A percentile compares a stretch with the other conserved stretches of the same genome.
Evolutionary conservation across 2,113 vertebrate species (phyloP).

Genomic region (Myiozetetes cayanensis): DNA sequence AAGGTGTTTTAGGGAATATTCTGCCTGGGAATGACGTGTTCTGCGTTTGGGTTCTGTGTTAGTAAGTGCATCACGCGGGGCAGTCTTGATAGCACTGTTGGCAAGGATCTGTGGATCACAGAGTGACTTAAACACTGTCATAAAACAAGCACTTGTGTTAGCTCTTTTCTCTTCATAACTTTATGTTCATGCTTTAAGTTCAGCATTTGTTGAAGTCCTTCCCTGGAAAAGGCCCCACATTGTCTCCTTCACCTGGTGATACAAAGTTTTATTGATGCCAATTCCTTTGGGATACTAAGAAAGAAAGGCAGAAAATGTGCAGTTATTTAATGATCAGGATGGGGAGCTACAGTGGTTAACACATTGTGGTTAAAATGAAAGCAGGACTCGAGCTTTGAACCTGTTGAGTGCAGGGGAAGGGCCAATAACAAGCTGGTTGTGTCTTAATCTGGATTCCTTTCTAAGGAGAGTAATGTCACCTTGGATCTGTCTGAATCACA

Average conservation of each 20-base stretch:
- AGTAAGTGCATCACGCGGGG: neutral
- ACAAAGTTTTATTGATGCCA: neutral
- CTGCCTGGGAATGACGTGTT: neutral
- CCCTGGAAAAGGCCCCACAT: neutral
- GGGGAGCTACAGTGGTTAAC: neutral
- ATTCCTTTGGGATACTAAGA: neutral
- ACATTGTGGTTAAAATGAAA: neutral
- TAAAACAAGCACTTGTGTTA: neutral
- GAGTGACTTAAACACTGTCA: neutral
- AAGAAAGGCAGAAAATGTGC: neutral
- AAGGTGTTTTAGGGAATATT: neutral
- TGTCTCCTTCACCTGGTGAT: neutral
- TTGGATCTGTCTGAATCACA: constrained; percentile 44
- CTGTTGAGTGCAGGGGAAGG: neutral
- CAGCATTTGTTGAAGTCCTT: neutral
- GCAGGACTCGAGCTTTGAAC: neutral
- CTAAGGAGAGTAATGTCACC: neutral
- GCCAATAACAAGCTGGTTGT: neutral
- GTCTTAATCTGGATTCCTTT: neutral
- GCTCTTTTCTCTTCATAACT: neutral
- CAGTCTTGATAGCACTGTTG: rapidly evolving
- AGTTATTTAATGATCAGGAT: neutral
- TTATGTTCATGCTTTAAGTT: neutral
- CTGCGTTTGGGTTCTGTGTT: neutral
- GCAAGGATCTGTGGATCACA: neutral